Evolutionary conservation across 2,888 invertebrate genomes (phyloP), one percentile per base, ranked within the genome.

Genomic region (Drosophila picticornis): DNA sequence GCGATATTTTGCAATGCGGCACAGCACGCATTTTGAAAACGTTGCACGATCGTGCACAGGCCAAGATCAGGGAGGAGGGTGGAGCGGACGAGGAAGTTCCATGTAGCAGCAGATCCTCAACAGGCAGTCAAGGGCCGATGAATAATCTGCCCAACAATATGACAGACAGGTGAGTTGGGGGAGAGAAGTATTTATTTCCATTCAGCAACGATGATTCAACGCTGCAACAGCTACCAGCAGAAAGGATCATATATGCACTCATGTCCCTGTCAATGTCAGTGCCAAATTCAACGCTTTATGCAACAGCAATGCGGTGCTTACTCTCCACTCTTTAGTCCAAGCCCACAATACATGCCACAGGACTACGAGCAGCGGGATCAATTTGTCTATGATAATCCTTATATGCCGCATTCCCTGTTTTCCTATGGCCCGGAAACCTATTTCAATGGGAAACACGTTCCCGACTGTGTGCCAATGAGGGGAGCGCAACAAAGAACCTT

Each of bases 1-100:
- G 96, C 70, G 98, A 98, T 92, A 95, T 98, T 65, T 94, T 98
- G 61, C 95, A 96, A 91, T 96, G 97, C 70, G 98, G 98, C n/a
- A 97, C 98, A 0, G 94, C 95, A 48, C 94, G 97, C 69, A 95
- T 98, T 91, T 94, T 98, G 92, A 96, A 96, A 91, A 97, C 96
- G 91, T 93, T 97, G 38, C 94, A 96, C 4, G 96, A 96, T 77
- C 95, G 95, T 16, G 88, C 90, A 0, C 70, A 83, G 55, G 64
- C 72, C 57, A 78, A 78, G 34, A 50, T 38, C 10, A 62, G 72
- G 6, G 66, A 75, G 25, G 51, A 63, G 6, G 72, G 63, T 0
- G 83, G 79, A 0, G 25, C 58, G 0, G 72, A 77, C 11, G 40
- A 34, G 9, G 43, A 68, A 0, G 2, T 9, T 22, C 22, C 70